phyloP scores from a whole-genome alignment of 2,113 vertebrate genomes.

The Paradoxurus hermaphroditus region DNA sequence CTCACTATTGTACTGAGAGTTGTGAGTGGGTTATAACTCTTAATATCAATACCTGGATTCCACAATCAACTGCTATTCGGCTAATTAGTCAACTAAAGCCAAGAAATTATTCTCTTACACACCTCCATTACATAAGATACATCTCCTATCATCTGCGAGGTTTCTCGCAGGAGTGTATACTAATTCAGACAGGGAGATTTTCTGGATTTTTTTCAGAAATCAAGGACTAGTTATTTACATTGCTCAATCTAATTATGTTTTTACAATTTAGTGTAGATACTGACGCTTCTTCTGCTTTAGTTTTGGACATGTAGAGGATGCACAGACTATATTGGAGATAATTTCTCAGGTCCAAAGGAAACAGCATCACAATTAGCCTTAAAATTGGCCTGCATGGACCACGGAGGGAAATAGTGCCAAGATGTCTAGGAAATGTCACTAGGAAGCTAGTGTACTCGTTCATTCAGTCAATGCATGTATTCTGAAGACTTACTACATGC shows the following conservation, averaged over 20 bases:
- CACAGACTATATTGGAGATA: background rate
- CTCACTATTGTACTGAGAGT: background rate
- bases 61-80: background rate
- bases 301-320: background rate
- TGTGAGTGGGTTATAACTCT: background rate
- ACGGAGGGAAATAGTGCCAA: background rate
- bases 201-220: background rate
- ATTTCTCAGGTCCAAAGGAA: background rate
- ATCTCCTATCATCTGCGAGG: background rate
- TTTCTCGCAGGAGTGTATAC: background rate
- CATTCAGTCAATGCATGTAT: background rate
- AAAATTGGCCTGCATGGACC: background rate
- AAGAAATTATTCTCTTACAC: background rate
- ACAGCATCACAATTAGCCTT: background rate
- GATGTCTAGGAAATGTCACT: background rate
- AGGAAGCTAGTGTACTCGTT: background rate
- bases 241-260: background rate
- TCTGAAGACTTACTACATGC: background rate
- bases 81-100: background rate
- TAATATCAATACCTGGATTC: background rate
- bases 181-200: background rate
- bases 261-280: background rate
- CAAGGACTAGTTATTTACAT: background rate
- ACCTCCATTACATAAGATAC: background rate
- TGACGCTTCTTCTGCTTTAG: background rate